Percentiles rank a stretch among this genome's conserved stretches.
These are phyloP conservation scores for Philopedon plagiatum DNA, from an alignment of 2,888 invertebrate genomes.

Conservation along the genomic window DNA sequence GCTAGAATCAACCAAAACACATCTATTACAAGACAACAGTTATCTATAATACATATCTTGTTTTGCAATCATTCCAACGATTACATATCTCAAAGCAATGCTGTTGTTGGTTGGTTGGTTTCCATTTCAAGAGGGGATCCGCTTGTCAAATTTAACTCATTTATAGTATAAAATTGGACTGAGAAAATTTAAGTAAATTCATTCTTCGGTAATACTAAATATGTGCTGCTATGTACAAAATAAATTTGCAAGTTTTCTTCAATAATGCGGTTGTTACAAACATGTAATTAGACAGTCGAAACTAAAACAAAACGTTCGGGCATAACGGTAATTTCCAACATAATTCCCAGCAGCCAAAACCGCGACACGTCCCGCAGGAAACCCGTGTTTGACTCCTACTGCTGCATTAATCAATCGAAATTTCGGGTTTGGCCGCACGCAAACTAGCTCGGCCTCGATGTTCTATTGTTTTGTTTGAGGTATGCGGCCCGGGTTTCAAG, in stretches of 20 bases:
- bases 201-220: no score
- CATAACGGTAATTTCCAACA: slow-evolving; percentile 37
- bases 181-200: no score
- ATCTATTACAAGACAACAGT: no score
- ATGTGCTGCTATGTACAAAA: no score
- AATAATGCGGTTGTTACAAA: slow-evolving; percentile 2
- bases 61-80: no score
- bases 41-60: no score
- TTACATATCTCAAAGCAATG: no score
- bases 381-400: slow-evolving; percentile 42
- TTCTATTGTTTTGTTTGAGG: slow-evolving; percentile 1
- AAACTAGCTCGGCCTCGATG: slow-evolving; percentile 13
- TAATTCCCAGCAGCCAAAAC: slow-evolving; percentile 41
- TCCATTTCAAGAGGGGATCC: no score
- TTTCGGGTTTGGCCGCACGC: slow-evolving; percentile 42
- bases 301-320: slow-evolving; percentile 24
- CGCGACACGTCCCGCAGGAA: slow-evolving; percentile 41
- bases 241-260: neutral
- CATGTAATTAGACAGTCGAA: neutral
- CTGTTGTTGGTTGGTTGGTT: no score
- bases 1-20: no score
- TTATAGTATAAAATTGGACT: no score
- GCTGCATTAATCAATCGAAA: slow-evolving; percentile 47
- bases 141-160: no score
- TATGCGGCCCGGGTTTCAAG: neutral